A percentile compares a stretch with the other conserved stretches of the same genome.
Conservation (phyloP, 2,888 invertebrate genomes). For the Taenaris catops region DNA sequence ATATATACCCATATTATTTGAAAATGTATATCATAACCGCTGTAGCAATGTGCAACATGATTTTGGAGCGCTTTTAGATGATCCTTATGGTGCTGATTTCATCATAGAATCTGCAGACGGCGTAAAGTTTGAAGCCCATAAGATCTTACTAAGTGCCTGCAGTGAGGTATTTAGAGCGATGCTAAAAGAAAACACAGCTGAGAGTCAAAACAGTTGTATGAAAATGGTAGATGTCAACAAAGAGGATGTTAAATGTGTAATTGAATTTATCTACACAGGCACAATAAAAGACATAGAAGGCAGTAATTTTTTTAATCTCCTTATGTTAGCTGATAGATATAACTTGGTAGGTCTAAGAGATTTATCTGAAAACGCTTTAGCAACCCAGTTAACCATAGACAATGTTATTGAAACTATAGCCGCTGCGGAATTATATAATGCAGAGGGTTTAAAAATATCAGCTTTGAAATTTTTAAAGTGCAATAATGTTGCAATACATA, state of each 20-base stretch:
- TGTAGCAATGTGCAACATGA: conserved; percentile 36
- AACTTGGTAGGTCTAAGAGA: conserved; percentile 51
- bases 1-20: conserved; percentile 45
- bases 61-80: conserved; percentile 43
- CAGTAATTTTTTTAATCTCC: conserved; percentile 44
- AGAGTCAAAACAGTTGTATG: conserved; percentile 55
- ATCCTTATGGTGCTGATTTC: conserved; percentile 60
- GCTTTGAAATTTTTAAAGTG: conserved; percentile 56
- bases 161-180: conserved; percentile 71
- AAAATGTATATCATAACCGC: conserved; percentile 8
- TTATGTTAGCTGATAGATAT: conserved; percentile 59
- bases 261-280: conserved; percentile 63
- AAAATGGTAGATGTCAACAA: conserved; percentile 51
- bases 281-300: conserved; percentile 47
- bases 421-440: conserved; percentile 56
- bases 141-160: conserved; percentile 45
- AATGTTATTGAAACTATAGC: conserved; percentile 55
- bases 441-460: conserved; percentile 43
- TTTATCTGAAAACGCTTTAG: conserved; percentile 45
- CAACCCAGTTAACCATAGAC: conserved; percentile 42
- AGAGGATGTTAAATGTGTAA: conserved; percentile 49
- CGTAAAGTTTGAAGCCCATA: conserved; percentile 53
- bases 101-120: conserved; percentile 60
- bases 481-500: conserved; percentile 40
- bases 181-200: conserved; percentile 64